Conservation (phyloP, 2,113 vertebrate genomes). For the Bombycilla garrulus region DNA sequence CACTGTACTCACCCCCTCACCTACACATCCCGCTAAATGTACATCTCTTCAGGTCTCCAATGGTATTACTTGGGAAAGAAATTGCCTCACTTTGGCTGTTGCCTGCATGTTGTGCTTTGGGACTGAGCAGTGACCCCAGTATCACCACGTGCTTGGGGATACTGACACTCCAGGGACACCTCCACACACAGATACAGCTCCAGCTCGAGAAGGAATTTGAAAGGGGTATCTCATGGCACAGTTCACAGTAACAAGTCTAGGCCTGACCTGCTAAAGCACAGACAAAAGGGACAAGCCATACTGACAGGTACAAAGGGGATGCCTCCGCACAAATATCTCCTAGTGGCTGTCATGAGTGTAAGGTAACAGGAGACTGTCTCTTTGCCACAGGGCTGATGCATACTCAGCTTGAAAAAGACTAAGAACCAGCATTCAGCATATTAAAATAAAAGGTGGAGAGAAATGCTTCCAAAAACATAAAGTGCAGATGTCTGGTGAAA, state of each 20-base stretch:
- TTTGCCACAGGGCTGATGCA: background rate
- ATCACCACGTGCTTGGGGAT: background rate
- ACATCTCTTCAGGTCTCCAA: fast-evolving
- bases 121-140: background rate
- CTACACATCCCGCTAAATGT: background rate
- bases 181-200: background rate
- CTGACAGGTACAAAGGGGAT: background rate
- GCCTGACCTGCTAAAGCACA: background rate
- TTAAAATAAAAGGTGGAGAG: background rate
- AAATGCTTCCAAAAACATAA: background rate
- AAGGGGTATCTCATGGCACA: background rate
- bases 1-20: background rate
- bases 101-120: background rate
- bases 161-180: background rate
- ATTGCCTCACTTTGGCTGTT: background rate
- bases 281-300: background rate
- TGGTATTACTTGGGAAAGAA: background rate
- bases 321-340: background rate
- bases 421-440: background rate
- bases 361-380: background rate
- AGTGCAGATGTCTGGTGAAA: background rate
- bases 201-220: background rate
- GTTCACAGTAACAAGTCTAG: background rate
- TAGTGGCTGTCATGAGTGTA: background rate
- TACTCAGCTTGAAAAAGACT: background rate